Evolutionary conservation across 2,797 vertebrate species (phyloP), one percentile per base, ranked within the genome.

Genomic region (Gorsachius magnificus): DNA sequence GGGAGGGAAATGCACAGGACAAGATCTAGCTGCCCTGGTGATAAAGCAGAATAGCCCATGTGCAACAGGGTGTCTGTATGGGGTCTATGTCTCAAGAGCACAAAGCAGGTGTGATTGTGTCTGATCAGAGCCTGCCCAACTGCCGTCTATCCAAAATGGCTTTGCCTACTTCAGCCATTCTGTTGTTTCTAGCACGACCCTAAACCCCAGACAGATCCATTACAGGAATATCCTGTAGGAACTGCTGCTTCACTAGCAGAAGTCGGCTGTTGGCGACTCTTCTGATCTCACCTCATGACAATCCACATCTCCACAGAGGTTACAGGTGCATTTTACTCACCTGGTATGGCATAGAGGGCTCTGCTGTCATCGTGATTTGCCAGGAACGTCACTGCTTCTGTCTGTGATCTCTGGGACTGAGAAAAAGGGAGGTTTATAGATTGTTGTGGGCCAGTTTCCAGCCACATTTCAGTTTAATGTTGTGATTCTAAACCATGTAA

Each of bases 301-400:
- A 24, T 5, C 6, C 43, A 7, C 35, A 15, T 5, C 54, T n/a
- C 29, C 60, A 6, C 26, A 68, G 60, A 65, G 54, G n/a, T 25
- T 54, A 14, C 25, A 15, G 58, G 57, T 11, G 26, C 13, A 8
- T 31, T 21, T 36, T 17, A 81, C 98, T 97, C 91, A 99, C 99
- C 99, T 98, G 99, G 99, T 96, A 99, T 99, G 78, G 99, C 99
- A 71, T 99, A 99, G 88, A 99, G 98, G 28, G 99, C 99, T 98
- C 99, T 98, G 98, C 99, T 99, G 98, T 99, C 99, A 28, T 99
- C 99, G 2, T 99, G 99, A 95, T 99, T 99, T 46, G 99, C 99
- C 97, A 99, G 97, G 97, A 99, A 99, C 9, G 99, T 99, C 97
- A 99, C 99, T 2, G 99, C 99, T 97, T 99, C 99, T 0, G 99